These are phyloP conservation scores for Eurois occulta DNA, from an alignment of 2,888 invertebrate genomes.

Conservation along the genomic window DNA sequence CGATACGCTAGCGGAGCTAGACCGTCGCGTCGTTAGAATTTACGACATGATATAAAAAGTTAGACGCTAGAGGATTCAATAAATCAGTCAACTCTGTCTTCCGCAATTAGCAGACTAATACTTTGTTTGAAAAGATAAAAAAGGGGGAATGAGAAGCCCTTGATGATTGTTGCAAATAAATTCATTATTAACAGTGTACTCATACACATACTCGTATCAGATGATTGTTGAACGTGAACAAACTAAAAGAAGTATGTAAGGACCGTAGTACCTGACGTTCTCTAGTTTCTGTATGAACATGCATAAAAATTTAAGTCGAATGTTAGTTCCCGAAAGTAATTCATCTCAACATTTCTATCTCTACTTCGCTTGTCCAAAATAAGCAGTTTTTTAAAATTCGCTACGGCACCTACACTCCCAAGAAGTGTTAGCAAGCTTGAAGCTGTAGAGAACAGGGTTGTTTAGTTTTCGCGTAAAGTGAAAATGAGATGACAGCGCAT, in stretches of 20 bases:
- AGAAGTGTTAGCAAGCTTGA: constrained; percentile 33
- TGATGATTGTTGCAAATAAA: background rate
- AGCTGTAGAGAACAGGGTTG: constrained; percentile 39
- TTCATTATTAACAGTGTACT: background rate
- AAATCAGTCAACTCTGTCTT: background rate
- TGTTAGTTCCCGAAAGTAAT: background rate
- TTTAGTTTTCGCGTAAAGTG: constrained; percentile 53
- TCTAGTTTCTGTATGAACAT: too few species aligned
- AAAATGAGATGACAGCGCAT: constrained; percentile 63
- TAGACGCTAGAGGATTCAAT: background rate
- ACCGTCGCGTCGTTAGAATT: constrained; percentile 4
- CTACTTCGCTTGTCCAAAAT: background rate
- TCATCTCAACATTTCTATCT: background rate
- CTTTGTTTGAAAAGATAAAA: background rate
- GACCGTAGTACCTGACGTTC: too few species aligned
- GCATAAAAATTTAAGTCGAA: too few species aligned
- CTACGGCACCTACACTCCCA: constrained; percentile 8
- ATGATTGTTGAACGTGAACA: too few species aligned
- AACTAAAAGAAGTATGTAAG: too few species aligned
- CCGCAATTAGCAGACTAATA: background rate
- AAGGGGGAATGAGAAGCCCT: background rate
- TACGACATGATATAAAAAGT: constrained; percentile 22
- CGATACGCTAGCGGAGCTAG: background rate
- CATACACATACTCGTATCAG: background rate
- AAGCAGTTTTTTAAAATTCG: background rate